Evolutionary conservation across 1,140 invertebrate species (phyloP).

Genomic region (Carposina sasakii): DNA sequence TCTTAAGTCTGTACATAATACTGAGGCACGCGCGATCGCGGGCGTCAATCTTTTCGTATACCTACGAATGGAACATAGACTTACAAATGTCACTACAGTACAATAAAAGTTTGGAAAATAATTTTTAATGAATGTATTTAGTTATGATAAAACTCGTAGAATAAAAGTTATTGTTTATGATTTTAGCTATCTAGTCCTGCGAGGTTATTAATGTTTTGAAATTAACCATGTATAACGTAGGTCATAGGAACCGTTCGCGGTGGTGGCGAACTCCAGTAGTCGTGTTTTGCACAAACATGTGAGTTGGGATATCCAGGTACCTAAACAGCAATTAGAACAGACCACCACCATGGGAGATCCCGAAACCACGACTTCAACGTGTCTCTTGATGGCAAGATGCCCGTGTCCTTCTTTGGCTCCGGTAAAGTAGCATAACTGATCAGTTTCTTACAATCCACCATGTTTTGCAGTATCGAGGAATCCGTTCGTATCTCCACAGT

Average conservation of each 20-base stretch:
- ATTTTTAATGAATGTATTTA: background rate
- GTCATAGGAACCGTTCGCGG: too few species aligned
- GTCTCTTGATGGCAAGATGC: constrained; percentile 37
- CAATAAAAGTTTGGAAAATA: too few species aligned
- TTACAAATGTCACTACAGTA: too few species aligned
- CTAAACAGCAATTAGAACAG: constrained; percentile 51
- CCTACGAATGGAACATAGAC: too few species aligned
- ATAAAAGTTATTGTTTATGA: background rate
- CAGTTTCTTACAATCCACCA: constrained; percentile 46
- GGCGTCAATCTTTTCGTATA: too few species aligned
- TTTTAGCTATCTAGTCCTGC: background rate
- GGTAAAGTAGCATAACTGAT: constrained; percentile 51
- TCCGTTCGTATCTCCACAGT: constrained; percentile 47
- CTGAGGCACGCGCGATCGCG: too few species aligned
- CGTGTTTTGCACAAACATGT: too few species aligned
- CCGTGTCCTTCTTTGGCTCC: constrained; percentile 43
- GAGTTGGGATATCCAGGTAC: too few species aligned
- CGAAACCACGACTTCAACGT: constrained; percentile 50
- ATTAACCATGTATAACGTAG: background rate
- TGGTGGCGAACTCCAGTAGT: too few species aligned
- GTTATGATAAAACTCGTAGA: background rate
- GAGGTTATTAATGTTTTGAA: background rate
- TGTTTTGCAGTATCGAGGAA: constrained; percentile 28
- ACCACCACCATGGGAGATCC: constrained; percentile 60
- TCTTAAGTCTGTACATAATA: too few species aligned